phyloP scores from a whole-genome alignment of 2,888 invertebrate species.

The Chironomus riparius region DNA sequence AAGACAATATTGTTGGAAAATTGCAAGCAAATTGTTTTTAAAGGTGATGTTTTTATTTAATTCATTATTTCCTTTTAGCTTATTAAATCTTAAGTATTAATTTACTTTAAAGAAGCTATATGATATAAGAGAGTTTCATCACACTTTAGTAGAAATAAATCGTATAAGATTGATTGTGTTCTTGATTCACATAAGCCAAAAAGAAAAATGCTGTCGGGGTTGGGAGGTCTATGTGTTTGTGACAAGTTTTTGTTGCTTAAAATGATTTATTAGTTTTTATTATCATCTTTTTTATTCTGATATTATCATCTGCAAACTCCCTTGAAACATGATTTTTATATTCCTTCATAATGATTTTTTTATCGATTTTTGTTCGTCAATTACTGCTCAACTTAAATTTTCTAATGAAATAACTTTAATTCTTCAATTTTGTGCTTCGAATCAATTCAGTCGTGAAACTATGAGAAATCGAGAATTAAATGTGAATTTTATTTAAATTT shows the following conservation, averaged over 20 bases:
- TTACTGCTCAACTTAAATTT: background rate
- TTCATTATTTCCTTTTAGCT: background rate
- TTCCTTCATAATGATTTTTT: constrained; percentile 14
- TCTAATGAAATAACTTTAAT: no score
- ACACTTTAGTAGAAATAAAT: background rate
- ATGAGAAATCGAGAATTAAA: no score
- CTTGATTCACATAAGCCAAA: background rate
- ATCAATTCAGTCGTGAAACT: no score
- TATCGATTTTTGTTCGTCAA: constrained; percentile 5
- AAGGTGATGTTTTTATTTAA: background rate
- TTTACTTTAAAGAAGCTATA: background rate
- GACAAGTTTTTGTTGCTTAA: constrained; percentile 19
- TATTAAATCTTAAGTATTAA: background rate
- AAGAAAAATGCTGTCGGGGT: constrained; percentile 1
- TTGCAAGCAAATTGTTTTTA: no score
- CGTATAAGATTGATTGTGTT: constrained; percentile 19
- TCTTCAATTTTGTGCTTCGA: no score
- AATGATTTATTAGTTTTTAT: constrained; percentile 26
- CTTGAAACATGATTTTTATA: constrained; percentile 2
- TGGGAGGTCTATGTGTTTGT: constrained; percentile 17
- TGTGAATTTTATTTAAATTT: no score
- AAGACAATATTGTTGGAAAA: no score
- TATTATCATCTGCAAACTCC: constrained; percentile 21
- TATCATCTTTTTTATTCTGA: constrained; percentile 13
- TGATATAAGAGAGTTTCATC: background rate